Percentiles rank a stretch among this genome's conserved stretches.
Evolutionary conservation across 2,888 invertebrate species (phyloP).

Genomic region (Spisula subtruncata): DNA sequence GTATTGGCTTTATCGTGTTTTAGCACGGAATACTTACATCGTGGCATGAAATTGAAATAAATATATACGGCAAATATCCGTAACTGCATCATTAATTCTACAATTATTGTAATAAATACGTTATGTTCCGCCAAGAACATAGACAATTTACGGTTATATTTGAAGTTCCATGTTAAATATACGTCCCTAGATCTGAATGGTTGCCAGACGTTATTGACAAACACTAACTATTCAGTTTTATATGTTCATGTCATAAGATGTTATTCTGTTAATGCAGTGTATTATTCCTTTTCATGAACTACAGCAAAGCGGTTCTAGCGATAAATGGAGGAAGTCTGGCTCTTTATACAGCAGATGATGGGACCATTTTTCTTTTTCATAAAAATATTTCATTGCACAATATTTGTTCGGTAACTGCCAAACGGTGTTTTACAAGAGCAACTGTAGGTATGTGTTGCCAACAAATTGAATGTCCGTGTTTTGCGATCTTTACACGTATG

Average conservation of each 20-base stretch:
- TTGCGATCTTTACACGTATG: no score
- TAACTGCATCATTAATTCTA: background rate
- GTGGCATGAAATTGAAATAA: background rate
- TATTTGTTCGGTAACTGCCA: no score
- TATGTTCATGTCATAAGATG: slow-evolving; percentile 19
- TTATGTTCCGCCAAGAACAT: background rate
- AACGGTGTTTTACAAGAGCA: no score
- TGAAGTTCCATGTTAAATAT: background rate
- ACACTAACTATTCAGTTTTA: background rate
- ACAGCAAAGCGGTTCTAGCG: background rate
- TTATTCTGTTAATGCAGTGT: background rate
- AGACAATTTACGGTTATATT: background rate
- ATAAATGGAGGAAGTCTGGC: no score
- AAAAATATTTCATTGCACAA: no score
- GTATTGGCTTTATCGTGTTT: slow-evolving; percentile 1
- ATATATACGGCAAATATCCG: background rate
- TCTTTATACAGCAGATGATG: no score
- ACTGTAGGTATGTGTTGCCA: no score
- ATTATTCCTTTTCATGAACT: slow-evolving; percentile 2
- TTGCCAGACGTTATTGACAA: no score
- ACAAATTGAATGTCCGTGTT: no score
- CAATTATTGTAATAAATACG: background rate
- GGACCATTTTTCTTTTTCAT: no score
- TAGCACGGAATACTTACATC: slow-evolving; percentile 3
- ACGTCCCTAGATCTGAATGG: background rate